Evolutionary conservation across 1,140 invertebrate species (phyloP), one percentile per base, ranked within the genome.

Genomic region (Aphelenchoides fujianensis): DNA sequence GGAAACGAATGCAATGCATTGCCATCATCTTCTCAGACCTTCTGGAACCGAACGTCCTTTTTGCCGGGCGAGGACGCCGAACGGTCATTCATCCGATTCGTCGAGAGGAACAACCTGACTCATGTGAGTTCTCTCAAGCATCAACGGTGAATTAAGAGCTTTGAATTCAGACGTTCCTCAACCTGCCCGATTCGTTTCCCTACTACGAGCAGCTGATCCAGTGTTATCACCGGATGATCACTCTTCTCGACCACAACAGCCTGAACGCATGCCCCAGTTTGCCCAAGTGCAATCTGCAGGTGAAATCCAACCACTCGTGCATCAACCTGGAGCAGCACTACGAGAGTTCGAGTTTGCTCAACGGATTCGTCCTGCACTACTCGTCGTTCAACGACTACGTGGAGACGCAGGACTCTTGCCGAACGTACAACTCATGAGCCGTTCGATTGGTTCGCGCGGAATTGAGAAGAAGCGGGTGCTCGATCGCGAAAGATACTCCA

Each of bases 271-370:
- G 67, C 30, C 67, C 67, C 31, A 69, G 67, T 71, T 27, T 69
- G 57, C 67, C 67, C 1, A 71, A 68, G 35, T 69, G 67, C 67
- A 12, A 69, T 12, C 62, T 69, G 66, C 12, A 16, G 9, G n/a
- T 30, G 16, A 69, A n/a, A 68, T 16, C 1, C 64, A 69, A 69
- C 30, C 30, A 30, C n/a, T 68, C 61, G 64, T 69, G 67, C 67
- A 69, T 69, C 12, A 69, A 70, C n/a, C 37, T 69, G 57, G 64
- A 69, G 67, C 67, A 69, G 30, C 61, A 69, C 30, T 69, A 69
- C 67, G 32, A 16, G n/a, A n/a, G 12, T 12, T 69, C 62, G 16
- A 69, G n/a, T 16, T 31, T 69, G 2, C 64, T 69, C 12, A 69
- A 69, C 64, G 67, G 67, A 1, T 69, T 69, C 32, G 27, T 70